A percentile compares a stretch with the other conserved stretches of the same genome.
These are phyloP conservation scores for Thaumatotibia leucotreta DNA, from an alignment of 1,140 invertebrate species.

Conservation along the genomic window DNA sequence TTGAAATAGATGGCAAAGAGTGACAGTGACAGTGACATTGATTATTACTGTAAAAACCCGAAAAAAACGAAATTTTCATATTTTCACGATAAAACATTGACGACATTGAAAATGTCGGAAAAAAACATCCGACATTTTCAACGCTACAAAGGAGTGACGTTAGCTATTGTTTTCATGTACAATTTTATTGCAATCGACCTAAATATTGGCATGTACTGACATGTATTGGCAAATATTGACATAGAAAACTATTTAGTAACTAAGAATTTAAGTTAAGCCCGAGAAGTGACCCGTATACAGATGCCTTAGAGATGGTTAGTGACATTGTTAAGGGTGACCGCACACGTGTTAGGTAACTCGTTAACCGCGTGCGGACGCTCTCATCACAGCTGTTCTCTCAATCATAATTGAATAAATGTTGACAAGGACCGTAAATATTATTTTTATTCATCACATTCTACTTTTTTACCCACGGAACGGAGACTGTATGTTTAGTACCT, in stretches of 20 bases:
- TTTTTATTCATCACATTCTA: background rate
- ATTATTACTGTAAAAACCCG: too few species aligned
- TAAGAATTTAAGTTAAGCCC: background rate
- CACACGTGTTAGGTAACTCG: background rate
- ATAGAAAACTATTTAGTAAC: background rate
- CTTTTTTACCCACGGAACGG: background rate
- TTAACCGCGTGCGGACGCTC: slow-evolving; percentile 12
- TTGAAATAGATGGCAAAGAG: too few species aligned
- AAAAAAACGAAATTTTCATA: too few species aligned
- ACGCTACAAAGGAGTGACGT: too few species aligned
- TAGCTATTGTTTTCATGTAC: too few species aligned
- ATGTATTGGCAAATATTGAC: background rate
- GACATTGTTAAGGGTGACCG: slow-evolving; percentile 18
- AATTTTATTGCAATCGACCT: too few species aligned
- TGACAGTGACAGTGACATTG: too few species aligned
- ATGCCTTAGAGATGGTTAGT: slow-evolving; percentile 54
- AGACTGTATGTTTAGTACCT: too few species aligned
- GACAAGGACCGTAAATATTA: slow-evolving; percentile 22
- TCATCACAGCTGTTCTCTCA: slow-evolving; percentile 35
- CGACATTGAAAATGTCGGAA: too few species aligned
- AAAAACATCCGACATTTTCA: too few species aligned
- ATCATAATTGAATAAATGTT: slow-evolving; percentile 36
- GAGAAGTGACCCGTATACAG: slow-evolving; percentile 17
- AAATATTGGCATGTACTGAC: too few species aligned
- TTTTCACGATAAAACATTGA: too few species aligned